phyloP scores from a whole-genome alignment of 2,113 vertebrate genomes.

The Peromyscus leucopus region DNA sequence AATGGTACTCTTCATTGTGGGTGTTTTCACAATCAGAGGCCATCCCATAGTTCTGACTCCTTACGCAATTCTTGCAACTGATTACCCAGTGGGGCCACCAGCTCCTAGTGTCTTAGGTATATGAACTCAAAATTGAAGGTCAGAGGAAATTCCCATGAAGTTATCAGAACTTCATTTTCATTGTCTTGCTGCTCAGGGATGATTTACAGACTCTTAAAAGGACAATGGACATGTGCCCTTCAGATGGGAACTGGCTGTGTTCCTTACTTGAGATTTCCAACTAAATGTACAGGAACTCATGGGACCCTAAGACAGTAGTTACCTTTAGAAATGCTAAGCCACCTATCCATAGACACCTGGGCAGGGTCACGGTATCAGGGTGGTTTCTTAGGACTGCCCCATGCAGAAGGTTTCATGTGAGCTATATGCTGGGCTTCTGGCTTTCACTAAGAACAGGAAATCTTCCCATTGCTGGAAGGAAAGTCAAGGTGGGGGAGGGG shows the following conservation, averaged over 20 bases:
- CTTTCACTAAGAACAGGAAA: constrained; percentile 44
- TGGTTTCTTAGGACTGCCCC: neutral
- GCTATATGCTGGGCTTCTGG: neutral
- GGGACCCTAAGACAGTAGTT: neutral
- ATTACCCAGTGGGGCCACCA: neutral
- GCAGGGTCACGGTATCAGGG: neutral
- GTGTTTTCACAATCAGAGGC: neutral
- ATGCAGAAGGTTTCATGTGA: constrained; percentile 46
- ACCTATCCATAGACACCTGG: too few relatives aligned
- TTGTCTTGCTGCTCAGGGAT: constrained; percentile 8
- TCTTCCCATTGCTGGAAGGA: constrained; percentile 63
- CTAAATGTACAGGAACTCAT: neutral
- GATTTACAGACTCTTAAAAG: neutral
- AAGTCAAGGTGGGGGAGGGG: constrained; percentile 49
- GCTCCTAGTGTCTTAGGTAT: neutral
- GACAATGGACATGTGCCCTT: neutral
- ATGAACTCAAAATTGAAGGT: neutral
- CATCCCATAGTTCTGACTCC: neutral
- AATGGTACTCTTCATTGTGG: neutral
- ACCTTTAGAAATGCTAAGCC: neutral
- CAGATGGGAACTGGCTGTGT: neutral
- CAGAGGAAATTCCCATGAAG: neutral
- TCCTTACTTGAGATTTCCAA: neutral
- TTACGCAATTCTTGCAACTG: neutral
- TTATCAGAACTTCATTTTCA: constrained; percentile 24